Base-by-base conservation (phyloP, 2,113 vertebrate species). In the Sapajus apella region DNA sequence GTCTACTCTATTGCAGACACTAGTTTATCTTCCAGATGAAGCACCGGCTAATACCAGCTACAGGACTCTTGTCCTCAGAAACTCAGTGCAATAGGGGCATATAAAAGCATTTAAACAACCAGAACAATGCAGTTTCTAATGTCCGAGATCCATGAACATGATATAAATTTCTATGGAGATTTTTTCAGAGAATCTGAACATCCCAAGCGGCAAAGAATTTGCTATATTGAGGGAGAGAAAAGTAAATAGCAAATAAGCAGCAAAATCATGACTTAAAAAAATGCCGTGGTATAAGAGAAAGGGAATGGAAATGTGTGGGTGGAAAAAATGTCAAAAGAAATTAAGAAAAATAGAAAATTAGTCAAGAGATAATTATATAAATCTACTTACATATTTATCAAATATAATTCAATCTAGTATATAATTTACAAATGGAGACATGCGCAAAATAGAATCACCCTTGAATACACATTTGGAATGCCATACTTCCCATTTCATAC, bases 121-220 rank as follows among this genome's bases (percentile, higher is more conserved):
- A 90, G 3, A 35, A 13, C 21, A 92, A 82, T 35, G 17, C 5
- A 92, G 55, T 82, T 66, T 91, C 35, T 66, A 76, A 81, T 52
- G 76, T 43, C 23, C 32, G 40, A 23, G 17, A 61, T 55, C 55
- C 70, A 45, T 14, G 43, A 56, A 88, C 12, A 79, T 21, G 21
- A 70, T 5, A 55, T 35, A 92, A 70, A 90, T 43, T 70, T 96
- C 68, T 80, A 27, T 27, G 35, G 73, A 37, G 20, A 55, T 16
- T 56, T 89, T 93, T 82, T 56, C 47, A 87, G 79, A 96, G 56
- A 77, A 85, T 94, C 21, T 79, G 45, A 55, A 68, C 10, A 77
- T 35, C 37, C 21, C 82, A 90, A 79, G 25, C 64, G 2, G 45
- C 43, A 96, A 94, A 83, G 47, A 91, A 55, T 47, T 61, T 83